Base-by-base conservation (phyloP, 2,113 vertebrate genomes). In the Tachuris rubrigastra region DNA sequence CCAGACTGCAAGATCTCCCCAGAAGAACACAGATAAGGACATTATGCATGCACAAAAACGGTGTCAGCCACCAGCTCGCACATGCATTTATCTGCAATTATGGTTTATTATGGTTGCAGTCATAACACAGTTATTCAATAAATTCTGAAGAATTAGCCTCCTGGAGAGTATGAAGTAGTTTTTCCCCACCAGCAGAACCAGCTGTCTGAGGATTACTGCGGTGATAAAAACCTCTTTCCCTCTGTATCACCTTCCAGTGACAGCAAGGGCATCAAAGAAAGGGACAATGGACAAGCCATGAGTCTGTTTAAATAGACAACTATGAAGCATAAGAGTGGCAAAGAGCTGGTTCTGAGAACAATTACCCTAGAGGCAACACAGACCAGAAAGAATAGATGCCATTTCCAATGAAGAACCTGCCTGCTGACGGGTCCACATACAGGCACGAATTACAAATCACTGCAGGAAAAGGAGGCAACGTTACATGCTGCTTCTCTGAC, bases 71-170 rank as follows among this genome's bases (percentile, higher is more conserved):
- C 33, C 88, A 90, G 63, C 42, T 30, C 53, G 72, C 10, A 92
- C 60, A 31, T 37, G 77, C 63, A 83, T 86, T 96, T 84, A 55
- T 76, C 85, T 95, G 83, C 90, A 96, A 96, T 95, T 93, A 95
- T 0, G 93, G 85, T 82, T 91, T 63, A 90, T 94, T 92, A 95
- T 0, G 6, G 81, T 55, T 77, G 78, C 85, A 96, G 87, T 77
- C 91, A 85, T 69, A 96, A 96, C 91, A 94, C 44, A 85, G 74
- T 73, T 94, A 93, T 80, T 92, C 91, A 95, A 89, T 72, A 95
- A 75, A 93, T 80, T 80, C 78, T 73, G 89, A 53, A 90, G 84
- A 58, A 95, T 91, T 73, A 79, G 77, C 63, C 90, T 96, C 93
- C 95, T 86, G 76, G 58, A 71, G 92, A 92, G 90, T 16, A 79